These are phyloP conservation scores for Drosophila orena DNA, from an alignment of 1,140 invertebrate genomes.

Conservation along the genomic window DNA sequence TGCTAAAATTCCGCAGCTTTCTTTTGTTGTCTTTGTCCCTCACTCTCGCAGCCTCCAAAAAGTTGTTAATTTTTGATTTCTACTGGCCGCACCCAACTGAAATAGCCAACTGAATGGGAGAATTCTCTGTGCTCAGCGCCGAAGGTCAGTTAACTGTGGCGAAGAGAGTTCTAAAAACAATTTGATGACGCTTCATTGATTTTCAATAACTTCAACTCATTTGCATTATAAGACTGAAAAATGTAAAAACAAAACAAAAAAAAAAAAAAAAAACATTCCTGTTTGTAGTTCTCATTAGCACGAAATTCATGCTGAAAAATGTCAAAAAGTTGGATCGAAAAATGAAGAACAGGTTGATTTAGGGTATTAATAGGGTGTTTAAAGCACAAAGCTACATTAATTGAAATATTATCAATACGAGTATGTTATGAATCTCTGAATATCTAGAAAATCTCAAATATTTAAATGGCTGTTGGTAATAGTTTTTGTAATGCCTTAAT, in stretches of 20 bases:
- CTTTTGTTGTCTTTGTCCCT: slow-evolving; percentile 50
- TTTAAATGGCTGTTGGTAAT: no score
- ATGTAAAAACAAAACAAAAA: not conserved
- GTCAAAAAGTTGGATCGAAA: slow-evolving; percentile 41
- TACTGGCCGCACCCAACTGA: slow-evolving; percentile 44
- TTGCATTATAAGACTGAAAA: slow-evolving; percentile 38
- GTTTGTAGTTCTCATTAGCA: slow-evolving; percentile 63
- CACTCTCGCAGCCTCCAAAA: slow-evolving; percentile 46
- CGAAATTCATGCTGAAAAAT: slow-evolving; percentile 61
- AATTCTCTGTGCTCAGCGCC: slow-evolving; percentile 13
- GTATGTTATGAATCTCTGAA: not conserved
- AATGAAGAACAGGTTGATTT: slow-evolving; percentile 33
- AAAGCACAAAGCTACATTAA: slow-evolving; percentile 8
- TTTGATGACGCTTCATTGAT: slow-evolving; percentile 71
- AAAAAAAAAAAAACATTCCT: slow-evolving; percentile 1
- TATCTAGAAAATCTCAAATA: not conserved
- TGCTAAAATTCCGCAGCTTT: slow-evolving; percentile 79
- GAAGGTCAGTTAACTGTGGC: slow-evolving; percentile 50
- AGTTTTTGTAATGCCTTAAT: no score
- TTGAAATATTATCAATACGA: not conserved
- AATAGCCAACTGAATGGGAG: slow-evolving; percentile 12
- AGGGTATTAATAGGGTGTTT: slow-evolving; percentile 7
- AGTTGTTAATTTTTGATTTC: slow-evolving; percentile 53
- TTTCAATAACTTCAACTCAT: slow-evolving; percentile 45
- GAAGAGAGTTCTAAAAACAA: slow-evolving; percentile 52